These are phyloP conservation scores for Oppia nitens DNA, from an alignment of 1,140 invertebrate species.

Conservation along the genomic window DNA sequence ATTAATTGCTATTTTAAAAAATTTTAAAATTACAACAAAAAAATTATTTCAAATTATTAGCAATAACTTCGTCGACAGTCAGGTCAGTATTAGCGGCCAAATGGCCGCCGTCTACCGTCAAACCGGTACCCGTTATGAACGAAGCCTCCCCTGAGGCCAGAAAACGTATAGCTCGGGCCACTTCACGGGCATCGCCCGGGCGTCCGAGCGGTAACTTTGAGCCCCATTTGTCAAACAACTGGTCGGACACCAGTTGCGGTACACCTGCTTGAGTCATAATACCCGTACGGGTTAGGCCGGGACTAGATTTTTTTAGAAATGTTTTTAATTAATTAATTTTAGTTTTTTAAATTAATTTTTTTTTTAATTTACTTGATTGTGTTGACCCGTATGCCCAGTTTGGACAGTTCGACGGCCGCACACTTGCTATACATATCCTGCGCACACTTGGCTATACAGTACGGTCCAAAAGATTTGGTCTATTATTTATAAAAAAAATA, in stretches of 20 bases:
- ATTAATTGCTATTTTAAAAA: too few relatives aligned
- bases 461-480: too few relatives aligned
- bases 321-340: not conserved
- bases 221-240: not conserved
- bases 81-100: too few relatives aligned
- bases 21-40: too few relatives aligned
- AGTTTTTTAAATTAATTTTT: too few relatives aligned
- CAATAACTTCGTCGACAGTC: too few relatives aligned
- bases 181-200: constrained; percentile 51
- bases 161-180: constrained; percentile 63
- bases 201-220: constrained; percentile 16
- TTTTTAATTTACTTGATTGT: constrained; percentile 10
- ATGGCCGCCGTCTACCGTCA: constrained; percentile 57
- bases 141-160: constrained; percentile 57
- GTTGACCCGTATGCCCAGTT: constrained; percentile 51
- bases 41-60: too few relatives aligned
- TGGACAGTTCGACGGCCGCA: constrained; percentile 23
- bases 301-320: not conserved
- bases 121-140: constrained; percentile 57
- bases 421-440: constrained; percentile 74
- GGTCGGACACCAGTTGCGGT: not conserved
- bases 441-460: constrained; percentile 70
- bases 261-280: not conserved
- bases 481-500: constrained; percentile 21
- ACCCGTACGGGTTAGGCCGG: not conserved